Evolutionary conservation across 2,888 invertebrate genomes (phyloP).

Genomic region (Chrysodeixis includens): DNA sequence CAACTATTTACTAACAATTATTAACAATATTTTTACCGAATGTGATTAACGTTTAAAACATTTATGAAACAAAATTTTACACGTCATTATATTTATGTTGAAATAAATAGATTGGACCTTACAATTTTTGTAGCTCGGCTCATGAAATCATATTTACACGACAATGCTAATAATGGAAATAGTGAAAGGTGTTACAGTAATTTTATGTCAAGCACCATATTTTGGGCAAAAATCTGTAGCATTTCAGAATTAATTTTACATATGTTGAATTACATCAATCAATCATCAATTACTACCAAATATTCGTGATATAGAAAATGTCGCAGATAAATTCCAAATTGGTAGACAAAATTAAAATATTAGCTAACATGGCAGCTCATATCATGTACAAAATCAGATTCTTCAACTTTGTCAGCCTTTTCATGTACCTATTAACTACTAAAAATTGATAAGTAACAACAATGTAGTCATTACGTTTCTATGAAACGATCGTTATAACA

Average conservation of each 20-base stretch:
- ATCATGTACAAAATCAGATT: slow-evolving; percentile 79
- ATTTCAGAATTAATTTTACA: slow-evolving; percentile 38
- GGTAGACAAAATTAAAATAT: slow-evolving; percentile 61
- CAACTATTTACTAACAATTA: slow-evolving; percentile 82
- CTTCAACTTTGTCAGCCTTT: slow-evolving; percentile 86
- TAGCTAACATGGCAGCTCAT: slow-evolving; percentile 71
- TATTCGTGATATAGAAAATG: slow-evolving; percentile 60
- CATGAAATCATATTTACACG: slow-evolving; percentile 58
- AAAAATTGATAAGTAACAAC: slow-evolving; percentile 86
- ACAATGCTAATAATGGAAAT: slow-evolving; percentile 25
- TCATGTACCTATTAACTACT: slow-evolving; percentile 85
- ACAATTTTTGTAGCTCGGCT: slow-evolving; percentile 45
- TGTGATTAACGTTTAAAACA: slow-evolving; percentile 57
- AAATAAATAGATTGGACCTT: slow-evolving; percentile 75
- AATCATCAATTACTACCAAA: slow-evolving; percentile 45
- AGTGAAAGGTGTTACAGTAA: slow-evolving; percentile 28
- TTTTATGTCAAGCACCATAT: slow-evolving; percentile 55
- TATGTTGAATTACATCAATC: slow-evolving; percentile 38
- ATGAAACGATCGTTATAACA: slow-evolving; percentile 85
- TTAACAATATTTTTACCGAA: slow-evolving; percentile 78
- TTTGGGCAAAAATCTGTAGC: slow-evolving; percentile 50
- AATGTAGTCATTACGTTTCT: slow-evolving; percentile 84
- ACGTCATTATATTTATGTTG: slow-evolving; percentile 38
- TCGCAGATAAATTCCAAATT: slow-evolving; percentile 52
- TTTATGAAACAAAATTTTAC: slow-evolving; percentile 52